Evolutionary conservation across 2,888 invertebrate genomes (phyloP).

Genomic region (Nomada hirtipes): DNA sequence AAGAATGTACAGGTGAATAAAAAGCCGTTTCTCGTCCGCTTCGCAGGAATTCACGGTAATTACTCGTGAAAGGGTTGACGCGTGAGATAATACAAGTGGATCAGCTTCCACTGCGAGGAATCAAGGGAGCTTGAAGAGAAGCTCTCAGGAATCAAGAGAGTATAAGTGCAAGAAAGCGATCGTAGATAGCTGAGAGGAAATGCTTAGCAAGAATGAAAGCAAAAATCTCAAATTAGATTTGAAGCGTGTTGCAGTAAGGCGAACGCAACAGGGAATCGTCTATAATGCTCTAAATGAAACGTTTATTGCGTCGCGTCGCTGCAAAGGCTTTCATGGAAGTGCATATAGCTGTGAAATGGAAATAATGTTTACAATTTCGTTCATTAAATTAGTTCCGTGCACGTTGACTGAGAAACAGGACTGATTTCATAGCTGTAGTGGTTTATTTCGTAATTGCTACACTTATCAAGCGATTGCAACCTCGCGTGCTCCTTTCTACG

Average conservation of each 20-base stretch:
- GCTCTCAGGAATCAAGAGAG: no score
- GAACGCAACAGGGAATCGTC: background rate
- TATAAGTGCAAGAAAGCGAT: no score
- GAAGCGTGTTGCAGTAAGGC: no score
- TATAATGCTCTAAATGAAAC: background rate
- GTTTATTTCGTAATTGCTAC: background rate
- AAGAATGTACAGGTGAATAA: conserved; percentile 10
- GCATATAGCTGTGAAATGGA: background rate
- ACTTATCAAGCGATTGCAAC: conserved; percentile 2
- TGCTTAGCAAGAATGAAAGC: no score
- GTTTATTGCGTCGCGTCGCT: background rate
- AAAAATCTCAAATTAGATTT: no score
- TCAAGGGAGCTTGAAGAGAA: background rate
- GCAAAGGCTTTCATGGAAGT: background rate
- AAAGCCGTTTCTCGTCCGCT: background rate
- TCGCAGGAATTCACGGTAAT: background rate
- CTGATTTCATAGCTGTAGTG: background rate
- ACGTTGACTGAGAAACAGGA: background rate
- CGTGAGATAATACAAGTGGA: conserved; percentile 1
- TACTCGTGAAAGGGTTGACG: background rate
- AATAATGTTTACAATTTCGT: background rate
- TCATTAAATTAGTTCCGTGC: background rate
- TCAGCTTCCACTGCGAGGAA: background rate
- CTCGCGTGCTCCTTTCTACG: background rate
- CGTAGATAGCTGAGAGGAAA: no score